phyloP scores from a whole-genome alignment of 2,888 invertebrate species.

The Polyommatus iphigenia region DNA sequence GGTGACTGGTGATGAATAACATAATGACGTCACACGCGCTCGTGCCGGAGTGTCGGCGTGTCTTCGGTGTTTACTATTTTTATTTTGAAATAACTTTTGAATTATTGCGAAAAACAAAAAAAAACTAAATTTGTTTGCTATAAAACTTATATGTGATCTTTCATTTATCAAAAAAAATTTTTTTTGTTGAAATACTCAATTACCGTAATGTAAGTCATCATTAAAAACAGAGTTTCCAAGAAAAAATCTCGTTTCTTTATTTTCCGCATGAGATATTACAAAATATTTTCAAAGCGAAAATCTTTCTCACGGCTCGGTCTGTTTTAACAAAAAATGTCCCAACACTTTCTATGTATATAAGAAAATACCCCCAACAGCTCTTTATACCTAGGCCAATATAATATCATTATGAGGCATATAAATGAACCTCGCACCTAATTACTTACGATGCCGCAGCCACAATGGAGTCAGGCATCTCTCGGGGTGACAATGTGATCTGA shows the following conservation, averaged over 20 bases:
- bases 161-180: no score
- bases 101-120: no score
- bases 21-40: no score
- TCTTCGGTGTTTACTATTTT: no score
- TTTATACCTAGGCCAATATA: slow-evolving; percentile 44
- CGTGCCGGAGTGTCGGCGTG: no score
- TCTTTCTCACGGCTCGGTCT: slow-evolving; percentile 27
- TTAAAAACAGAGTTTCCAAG: slow-evolving; percentile 13
- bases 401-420: slow-evolving; percentile 48
- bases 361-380: slow-evolving; percentile 36
- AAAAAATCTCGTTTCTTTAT: slow-evolving; percentile 21
- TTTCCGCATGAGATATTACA: slow-evolving; percentile 26
- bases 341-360: slow-evolving; percentile 34
- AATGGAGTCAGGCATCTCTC: slow-evolving; percentile 59
- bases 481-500: slow-evolving; percentile 53
- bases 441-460: slow-evolving; percentile 67
- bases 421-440: slow-evolving; percentile 69
- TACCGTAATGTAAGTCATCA: not conserved
- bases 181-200: no score
- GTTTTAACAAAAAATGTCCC: slow-evolving; percentile 34
- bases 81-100: no score
- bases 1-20: no score
- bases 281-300: slow-evolving; percentile 28
- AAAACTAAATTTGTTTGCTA: no score
- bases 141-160: no score